Percentiles rank a stretch among this genome's conserved stretches.
These are phyloP conservation scores for Willisornis vidua DNA, from an alignment of 2,113 vertebrate genomes.

Conservation along the genomic window DNA sequence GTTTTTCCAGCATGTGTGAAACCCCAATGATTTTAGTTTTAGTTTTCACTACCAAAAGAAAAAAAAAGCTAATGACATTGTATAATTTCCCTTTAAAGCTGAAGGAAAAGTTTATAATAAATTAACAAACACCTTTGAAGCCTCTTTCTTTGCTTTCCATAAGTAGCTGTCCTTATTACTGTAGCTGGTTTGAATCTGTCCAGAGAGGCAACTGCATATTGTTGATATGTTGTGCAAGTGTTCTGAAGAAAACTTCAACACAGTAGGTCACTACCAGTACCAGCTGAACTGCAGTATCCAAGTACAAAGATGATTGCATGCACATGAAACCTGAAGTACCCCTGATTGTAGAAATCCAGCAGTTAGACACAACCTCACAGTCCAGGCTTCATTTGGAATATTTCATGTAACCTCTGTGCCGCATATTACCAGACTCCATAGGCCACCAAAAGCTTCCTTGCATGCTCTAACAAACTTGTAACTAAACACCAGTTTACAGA, in stretches of 20 bases:
- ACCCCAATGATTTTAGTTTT: constrained; percentile 34
- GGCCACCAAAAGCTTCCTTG: neutral
- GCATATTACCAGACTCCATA: neutral
- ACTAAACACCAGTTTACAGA: neutral
- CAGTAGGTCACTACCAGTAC: neutral
- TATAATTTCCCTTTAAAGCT: neutral
- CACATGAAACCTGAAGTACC: neutral
- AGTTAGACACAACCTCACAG: neutral
- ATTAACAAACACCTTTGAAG: neutral
- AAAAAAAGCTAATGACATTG: fast-evolving
- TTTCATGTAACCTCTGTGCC: neutral
- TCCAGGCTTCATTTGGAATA: neutral
- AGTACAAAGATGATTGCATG: fast-evolving
- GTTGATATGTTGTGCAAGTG: neutral
- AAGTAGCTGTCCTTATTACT: neutral
- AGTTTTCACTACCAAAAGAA: neutral
- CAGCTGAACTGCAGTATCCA: neutral
- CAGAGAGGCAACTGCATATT: neutral
- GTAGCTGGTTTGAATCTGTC: neutral
- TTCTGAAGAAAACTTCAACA: neutral
- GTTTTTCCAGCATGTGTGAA: constrained; percentile 56
- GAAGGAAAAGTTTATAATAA: neutral
- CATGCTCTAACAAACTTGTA: neutral
- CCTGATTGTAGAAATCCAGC: neutral
- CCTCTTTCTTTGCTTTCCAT: neutral